Evolutionary conservation across 1,140 invertebrate genomes (phyloP).

Genomic region (Bombus vancouverensis): DNA sequence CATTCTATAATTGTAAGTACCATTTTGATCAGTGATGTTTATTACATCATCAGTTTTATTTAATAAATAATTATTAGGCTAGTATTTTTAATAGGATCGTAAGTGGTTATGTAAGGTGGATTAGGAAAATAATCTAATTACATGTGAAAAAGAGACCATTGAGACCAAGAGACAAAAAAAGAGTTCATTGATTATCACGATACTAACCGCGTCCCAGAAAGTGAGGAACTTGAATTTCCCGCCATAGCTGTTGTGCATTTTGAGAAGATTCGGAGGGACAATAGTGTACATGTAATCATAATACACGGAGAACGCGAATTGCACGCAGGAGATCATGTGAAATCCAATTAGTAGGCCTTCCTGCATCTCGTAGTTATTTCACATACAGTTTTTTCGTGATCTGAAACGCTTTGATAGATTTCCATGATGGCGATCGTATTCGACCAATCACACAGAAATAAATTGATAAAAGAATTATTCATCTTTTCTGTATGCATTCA

Average conservation of each 20-base stretch:
- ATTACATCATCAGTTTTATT: neutral
- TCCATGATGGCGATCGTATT: neutral
- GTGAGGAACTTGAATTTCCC: constrained; percentile 95
- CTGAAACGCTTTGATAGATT: constrained; percentile 27
- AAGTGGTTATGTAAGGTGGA: neutral
- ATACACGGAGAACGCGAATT: constrained; percentile 89
- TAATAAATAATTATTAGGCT: neutral
- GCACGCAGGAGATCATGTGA: constrained; percentile 86
- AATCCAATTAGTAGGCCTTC: constrained; percentile 83
- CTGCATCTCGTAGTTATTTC: constrained; percentile 68
- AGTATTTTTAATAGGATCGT: neutral
- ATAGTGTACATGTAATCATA: constrained; percentile 88
- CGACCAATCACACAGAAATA: neutral
- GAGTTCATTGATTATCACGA: constrained; percentile 4
- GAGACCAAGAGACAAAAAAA: no score
- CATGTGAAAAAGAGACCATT: neutral
- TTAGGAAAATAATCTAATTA: neutral
- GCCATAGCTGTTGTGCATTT: constrained; percentile 82
- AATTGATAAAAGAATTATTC: neutral
- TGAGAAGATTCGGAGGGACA: constrained; percentile 83
- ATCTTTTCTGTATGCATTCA: neutral
- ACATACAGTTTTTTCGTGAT: neutral
- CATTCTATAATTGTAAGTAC: neutral
- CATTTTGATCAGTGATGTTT: neutral
- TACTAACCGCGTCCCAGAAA: constrained; percentile 92